A percentile compares a stretch with the other conserved stretches of the same genome.
These are phyloP conservation scores for Volucella inanis DNA, from an alignment of 2,888 invertebrate genomes.

Conservation along the genomic window DNA sequence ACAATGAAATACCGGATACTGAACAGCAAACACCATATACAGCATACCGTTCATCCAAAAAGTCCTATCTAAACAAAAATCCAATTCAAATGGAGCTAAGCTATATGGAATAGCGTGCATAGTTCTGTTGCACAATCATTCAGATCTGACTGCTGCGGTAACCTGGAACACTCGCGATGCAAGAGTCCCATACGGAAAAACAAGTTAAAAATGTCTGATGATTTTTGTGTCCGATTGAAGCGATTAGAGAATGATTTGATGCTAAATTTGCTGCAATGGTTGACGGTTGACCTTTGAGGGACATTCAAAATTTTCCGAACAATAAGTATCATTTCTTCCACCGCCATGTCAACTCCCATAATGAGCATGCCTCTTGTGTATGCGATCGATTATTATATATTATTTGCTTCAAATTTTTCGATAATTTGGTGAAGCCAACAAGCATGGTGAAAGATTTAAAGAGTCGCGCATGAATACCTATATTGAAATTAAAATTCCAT, in stretches of 20 bases:
- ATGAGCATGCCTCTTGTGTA: slow-evolving; percentile 11
- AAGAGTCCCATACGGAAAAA: slow-evolving; percentile 20
- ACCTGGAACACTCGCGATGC: slow-evolving; percentile 20
- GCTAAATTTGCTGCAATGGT: slow-evolving; percentile 5
- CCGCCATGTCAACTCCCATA: background rate
- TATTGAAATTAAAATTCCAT: slow-evolving; percentile 13
- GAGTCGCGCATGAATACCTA: no score
- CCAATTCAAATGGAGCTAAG: slow-evolving; percentile 42
- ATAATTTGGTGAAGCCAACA: slow-evolving; percentile 19
- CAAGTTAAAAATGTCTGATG: slow-evolving; percentile 25
- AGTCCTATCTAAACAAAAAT: slow-evolving; percentile 29
- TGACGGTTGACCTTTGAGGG: slow-evolving; percentile 29
- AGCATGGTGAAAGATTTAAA: background rate
- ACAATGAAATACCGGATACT: background rate
- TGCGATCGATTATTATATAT: background rate
- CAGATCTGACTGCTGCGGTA: slow-evolving; percentile 10
- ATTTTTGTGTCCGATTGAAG: slow-evolving; percentile 15
- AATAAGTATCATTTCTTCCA: background rate
- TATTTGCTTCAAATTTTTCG: slow-evolving; percentile 7
- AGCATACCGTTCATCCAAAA: background rate
- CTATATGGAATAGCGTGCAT: background rate
- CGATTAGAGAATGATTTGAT: slow-evolving; percentile 24
- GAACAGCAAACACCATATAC: no score
- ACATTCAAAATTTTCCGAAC: slow-evolving; percentile 23
- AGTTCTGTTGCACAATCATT: slow-evolving; percentile 38